A percentile compares a stretch with the other conserved stretches of the same genome.
phyloP scores from a whole-genome alignment of 2,888 invertebrate species.

The Cephalotes varians region DNA sequence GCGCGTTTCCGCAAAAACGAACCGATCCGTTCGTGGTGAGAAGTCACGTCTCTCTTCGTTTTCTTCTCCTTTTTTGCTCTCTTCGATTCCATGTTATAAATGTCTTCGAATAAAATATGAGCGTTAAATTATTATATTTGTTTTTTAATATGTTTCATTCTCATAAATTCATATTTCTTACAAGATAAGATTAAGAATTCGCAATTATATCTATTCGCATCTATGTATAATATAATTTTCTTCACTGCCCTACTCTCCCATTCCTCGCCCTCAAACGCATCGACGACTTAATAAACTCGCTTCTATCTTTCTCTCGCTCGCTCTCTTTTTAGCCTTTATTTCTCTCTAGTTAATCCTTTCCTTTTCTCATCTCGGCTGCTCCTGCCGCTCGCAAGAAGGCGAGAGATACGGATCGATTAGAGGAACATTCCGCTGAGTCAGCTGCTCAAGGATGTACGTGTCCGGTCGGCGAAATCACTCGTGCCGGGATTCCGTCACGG shows the following conservation, averaged over 20 bases:
- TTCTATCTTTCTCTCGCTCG: neutral
- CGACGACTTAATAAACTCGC: conserved; percentile 2
- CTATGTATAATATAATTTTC: neutral
- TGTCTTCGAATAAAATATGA: neutral
- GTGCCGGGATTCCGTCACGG: conserved; percentile 71
- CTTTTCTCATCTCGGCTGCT: conserved; percentile 29
- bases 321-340: conserved; percentile 6
- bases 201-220: too few species aligned
- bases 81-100: neutral
- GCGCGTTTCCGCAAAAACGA: conserved; percentile 50
- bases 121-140: neutral
- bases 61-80: neutral
- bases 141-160: neutral
- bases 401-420: conserved; percentile 73
- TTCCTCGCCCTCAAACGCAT: neutral
- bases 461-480: conserved; percentile 73
- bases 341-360: conserved; percentile 28
- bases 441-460: conserved; percentile 76
- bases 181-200: neutral
- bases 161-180: neutral
- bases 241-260: too few species aligned
- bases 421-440: conserved; percentile 75
- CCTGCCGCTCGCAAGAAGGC: conserved; percentile 38
- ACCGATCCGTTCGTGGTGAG: neutral
- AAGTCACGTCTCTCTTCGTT: neutral